Base-by-base conservation (phyloP, 2,797 vertebrate species). In the Schizothorax lantsangensis region DNA sequence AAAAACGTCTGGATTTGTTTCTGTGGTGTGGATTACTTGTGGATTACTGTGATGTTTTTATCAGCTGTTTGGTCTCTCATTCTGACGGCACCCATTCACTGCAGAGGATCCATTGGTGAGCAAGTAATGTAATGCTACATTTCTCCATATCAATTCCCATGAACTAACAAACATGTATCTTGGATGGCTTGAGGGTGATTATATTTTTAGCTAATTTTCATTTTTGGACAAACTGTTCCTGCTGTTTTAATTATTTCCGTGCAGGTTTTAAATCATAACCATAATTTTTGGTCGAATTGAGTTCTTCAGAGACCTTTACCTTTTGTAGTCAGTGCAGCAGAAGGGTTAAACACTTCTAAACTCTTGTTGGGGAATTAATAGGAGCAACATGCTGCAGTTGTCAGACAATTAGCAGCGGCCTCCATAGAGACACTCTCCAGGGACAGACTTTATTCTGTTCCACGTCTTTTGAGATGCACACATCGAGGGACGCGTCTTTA, bases 321-420 rank as follows among this genome's bases (percentile, higher is more conserved):
- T 36, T 78, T 79, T 78, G 75, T 23, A 38, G 30, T 23, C 33
- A 1, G 47, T 1, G 1, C 10, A n/a, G 52, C 52, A 23, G 52
- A 38, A 93, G 91, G 89, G 92, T 94, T 91, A 93, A 89, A 90
- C 89, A 33, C 64, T 26, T 81, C 43, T 68, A 84, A 83, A 62
- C 59, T 93, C 89, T 92, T 87, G 84, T 88, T 93, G 90, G 90
- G 89, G 88, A 94, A 93, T 93, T 95, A 95, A 95, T 95, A 93
- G 92, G 90, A 89, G 91, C 93, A 93, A 91, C 93, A 93, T 92
- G 92, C 90, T 90, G 90, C 89, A 87, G 78, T 91, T 92, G 90
- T 93, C 91, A 90, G 92, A 92, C 87, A 86, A 89, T 91, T 90
- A 89, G 87, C 91, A 36, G 88, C 81, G 92, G 85, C 91, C 86